phyloP scores from a whole-genome alignment of 1,140 invertebrate species.

The Aricia agestis region DNA sequence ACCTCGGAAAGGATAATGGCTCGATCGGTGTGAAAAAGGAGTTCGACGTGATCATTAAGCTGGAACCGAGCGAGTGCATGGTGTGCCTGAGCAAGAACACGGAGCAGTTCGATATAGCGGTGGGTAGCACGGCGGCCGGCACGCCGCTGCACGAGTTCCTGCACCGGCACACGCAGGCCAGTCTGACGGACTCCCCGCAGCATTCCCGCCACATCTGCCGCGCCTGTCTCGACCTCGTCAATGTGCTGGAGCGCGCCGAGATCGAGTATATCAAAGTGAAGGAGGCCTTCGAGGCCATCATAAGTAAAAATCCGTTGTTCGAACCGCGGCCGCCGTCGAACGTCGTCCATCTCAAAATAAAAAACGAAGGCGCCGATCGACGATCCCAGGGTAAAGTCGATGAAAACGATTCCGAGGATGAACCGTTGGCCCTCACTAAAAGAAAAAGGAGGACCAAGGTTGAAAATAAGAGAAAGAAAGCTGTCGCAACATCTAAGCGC shows the following conservation, averaged over 20 bases:
- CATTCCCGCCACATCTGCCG: constrained; percentile 53
- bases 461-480: constrained; percentile 53
- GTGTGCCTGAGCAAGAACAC: constrained; percentile 44
- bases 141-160: constrained; percentile 49
- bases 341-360: constrained; percentile 37
- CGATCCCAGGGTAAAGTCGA: constrained; percentile 27
- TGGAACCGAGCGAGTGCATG: constrained; percentile 53
- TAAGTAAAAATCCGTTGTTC: constrained; percentile 64
- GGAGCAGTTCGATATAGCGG: constrained; percentile 44
- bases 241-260: constrained; percentile 58
- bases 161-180: constrained; percentile 43
- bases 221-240: constrained; percentile 55
- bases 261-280: constrained; percentile 58
- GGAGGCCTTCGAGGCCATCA: constrained; percentile 56
- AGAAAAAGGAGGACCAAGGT: constrained; percentile 48
- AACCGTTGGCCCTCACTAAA: constrained; percentile 60
- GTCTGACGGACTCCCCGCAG: constrained; percentile 32
- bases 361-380: constrained; percentile 40
- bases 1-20: constrained; percentile 32
- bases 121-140: constrained; percentile 43
- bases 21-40: constrained; percentile 49
- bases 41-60: constrained; percentile 47
- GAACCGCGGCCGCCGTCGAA: constrained; percentile 25
- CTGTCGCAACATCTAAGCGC: constrained; percentile 34
- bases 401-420: constrained; percentile 64